Conservation (phyloP, 2,888 invertebrate species). For the Drosophila neonasuta region DNA sequence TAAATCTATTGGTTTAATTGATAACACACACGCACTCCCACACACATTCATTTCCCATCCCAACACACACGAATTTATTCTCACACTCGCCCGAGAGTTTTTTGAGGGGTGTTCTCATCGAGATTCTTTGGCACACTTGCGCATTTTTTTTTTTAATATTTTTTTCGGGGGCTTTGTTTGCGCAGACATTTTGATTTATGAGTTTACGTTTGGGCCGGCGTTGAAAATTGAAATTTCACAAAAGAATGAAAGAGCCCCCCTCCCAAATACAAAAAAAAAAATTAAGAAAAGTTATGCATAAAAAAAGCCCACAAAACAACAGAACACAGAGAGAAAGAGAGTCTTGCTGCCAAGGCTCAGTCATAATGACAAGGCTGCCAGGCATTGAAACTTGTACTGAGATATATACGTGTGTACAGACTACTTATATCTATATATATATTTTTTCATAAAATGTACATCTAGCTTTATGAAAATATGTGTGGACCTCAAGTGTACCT, state of each 20-base stretch:
- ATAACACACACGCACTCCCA: slow-evolving; percentile 10
- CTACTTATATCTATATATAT: slow-evolving; percentile 5
- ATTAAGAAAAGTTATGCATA: slow-evolving; percentile 29
- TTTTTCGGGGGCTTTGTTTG: slow-evolving; percentile 62
- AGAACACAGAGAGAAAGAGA: background rate
- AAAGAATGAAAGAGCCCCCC: slow-evolving; percentile 25
- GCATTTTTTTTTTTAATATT: slow-evolving; percentile 28
- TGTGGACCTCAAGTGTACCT: slow-evolving; percentile 43
- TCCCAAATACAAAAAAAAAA: slow-evolving; percentile 18
- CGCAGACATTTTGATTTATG: slow-evolving; percentile 72
- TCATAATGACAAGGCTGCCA: slow-evolving; percentile 61
- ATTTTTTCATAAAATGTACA: slow-evolving; percentile 12
- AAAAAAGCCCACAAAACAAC: slow-evolving; percentile 45
- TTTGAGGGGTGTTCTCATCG: slow-evolving; percentile 12
- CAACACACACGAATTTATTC: background rate
- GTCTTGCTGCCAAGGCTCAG: slow-evolving; percentile 25
- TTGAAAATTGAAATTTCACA: slow-evolving; percentile 67
- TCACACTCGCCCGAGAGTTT: slow-evolving; percentile 6
- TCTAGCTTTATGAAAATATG: slow-evolving; percentile 44
- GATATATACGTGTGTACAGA: background rate
- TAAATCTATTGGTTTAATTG: slow-evolving; percentile 51
- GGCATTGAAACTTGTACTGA: slow-evolving; percentile 52
- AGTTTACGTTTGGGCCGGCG: slow-evolving; percentile 50
- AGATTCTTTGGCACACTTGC: slow-evolving; percentile 25
- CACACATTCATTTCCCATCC: background rate